These are phyloP conservation scores for Orussus abietinus DNA, from an alignment of 1,140 invertebrate species.

Conservation along the genomic window DNA sequence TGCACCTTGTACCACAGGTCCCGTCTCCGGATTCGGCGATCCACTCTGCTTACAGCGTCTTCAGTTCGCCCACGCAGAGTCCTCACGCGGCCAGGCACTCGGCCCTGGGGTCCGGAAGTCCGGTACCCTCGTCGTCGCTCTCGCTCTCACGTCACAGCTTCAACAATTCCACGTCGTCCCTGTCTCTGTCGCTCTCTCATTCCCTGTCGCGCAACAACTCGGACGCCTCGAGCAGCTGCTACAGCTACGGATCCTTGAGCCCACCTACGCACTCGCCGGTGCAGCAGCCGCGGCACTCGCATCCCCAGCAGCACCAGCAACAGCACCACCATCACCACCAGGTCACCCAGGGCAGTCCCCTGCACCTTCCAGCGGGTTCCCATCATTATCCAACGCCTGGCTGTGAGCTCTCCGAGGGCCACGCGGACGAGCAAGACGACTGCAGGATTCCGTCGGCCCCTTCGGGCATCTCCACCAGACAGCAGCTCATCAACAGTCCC, in stretches of 20 bases:
- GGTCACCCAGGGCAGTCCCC: constrained; percentile 50
- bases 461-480: constrained; percentile 75
- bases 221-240: constrained; percentile 82
- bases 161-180: constrained; percentile 50
- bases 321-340: constrained; percentile 30
- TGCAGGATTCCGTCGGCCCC: constrained; percentile 56
- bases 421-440: constrained; percentile 48
- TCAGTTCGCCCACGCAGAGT: constrained; percentile 78
- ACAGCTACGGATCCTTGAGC: constrained; percentile 71
- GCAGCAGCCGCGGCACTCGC: constrained; percentile 55
- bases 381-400: constrained; percentile 34
- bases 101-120: constrained; percentile 52
- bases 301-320: constrained; percentile 27
- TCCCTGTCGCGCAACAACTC: constrained; percentile 84
- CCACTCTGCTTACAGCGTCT: constrained; percentile 78
- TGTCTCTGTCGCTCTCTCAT: constrained; percentile 65
- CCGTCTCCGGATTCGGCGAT: constrained; percentile 78
- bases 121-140: constrained; percentile 52
- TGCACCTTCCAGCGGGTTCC: constrained; percentile 46
- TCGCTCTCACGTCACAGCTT: constrained; percentile 50
- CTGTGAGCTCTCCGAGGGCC: constrained; percentile 35
- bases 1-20: no score
- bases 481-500: constrained; percentile 76
- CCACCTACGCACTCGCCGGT: constrained; percentile 83
- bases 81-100: constrained; percentile 79